Percentiles rank a stretch among this genome's conserved stretches.
Evolutionary conservation across 2,113 vertebrate genomes (phyloP).

Genomic region (Epinephelus cyanopodus): DNA sequence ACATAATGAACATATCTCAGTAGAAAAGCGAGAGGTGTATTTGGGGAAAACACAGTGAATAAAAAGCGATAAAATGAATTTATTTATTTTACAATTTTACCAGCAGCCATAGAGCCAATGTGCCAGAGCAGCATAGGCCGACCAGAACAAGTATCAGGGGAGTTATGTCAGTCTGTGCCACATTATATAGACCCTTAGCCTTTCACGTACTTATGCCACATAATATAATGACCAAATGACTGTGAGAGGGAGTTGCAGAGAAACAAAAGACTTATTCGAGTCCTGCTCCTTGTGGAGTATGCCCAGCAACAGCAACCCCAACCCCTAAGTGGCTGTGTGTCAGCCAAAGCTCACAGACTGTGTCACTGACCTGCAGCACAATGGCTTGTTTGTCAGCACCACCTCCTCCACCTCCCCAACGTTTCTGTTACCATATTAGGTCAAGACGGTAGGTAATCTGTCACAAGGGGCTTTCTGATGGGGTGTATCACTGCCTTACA

Average conservation of each 20-base stretch:
- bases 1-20: not conserved
- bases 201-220: not conserved
- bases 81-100: not conserved
- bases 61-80: not conserved
- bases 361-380: conserved; percentile 53
- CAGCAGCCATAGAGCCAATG: not conserved
- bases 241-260: not conserved
- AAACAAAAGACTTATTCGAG: conserved; percentile 19
- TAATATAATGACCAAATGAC: conserved; percentile 10
- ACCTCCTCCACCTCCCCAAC: not conserved
- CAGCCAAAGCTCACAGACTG: conserved; percentile 26
- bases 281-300: not conserved
- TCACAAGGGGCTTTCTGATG: not conserved
- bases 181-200: not conserved
- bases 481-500: not conserved
- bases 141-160: not conserved
- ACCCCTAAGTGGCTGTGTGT: conserved; percentile 21
- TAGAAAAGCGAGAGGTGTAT: not conserved
- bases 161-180: not conserved
- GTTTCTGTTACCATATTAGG: conserved; percentile 41
- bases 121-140: not conserved
- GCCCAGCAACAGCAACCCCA: conserved; percentile 9
- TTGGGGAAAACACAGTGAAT: not conserved
- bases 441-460: conserved; percentile 18
- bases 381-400: conserved; percentile 37